Conservation (phyloP, 53 echinoderm and acorn worm genomes). For the Paelopatides confundens region DNA sequence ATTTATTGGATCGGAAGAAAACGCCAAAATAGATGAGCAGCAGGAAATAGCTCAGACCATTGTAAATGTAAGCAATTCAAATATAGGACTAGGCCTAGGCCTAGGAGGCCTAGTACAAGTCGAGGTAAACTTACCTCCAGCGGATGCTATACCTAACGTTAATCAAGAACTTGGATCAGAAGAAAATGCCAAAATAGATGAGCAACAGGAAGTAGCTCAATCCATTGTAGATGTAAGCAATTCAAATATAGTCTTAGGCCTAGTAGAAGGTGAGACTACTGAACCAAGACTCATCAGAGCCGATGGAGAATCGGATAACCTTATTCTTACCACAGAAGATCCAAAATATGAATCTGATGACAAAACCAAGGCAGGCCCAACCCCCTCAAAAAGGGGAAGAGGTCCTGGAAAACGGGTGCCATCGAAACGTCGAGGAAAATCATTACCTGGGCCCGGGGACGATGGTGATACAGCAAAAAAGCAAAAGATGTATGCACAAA, state of each 20-base stretch:
- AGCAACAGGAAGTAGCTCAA: background rate
- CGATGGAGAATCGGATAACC: background rate
- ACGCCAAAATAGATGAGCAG: background rate
- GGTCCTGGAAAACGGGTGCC: background rate
- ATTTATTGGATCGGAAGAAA: background rate
- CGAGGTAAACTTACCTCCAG: background rate
- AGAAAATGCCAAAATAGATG: background rate
- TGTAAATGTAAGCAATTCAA: background rate
- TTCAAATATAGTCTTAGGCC: background rate
- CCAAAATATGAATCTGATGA: background rate
- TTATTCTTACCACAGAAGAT: background rate
- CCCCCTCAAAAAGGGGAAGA: background rate
- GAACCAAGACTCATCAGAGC: background rate
- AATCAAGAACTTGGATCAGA: background rate
- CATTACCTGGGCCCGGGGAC: background rate
- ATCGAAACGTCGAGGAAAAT: background rate
- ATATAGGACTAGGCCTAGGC: no score
- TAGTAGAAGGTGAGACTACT: background rate
- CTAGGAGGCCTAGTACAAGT: background rate
- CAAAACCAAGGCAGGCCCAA: background rate
- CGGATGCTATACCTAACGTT: background rate
- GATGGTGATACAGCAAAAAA: background rate
- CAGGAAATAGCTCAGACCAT: background rate
- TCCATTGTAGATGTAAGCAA: background rate
- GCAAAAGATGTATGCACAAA: slow-evolving; percentile 13